Percentiles rank a stretch among this genome's conserved stretches.
Evolutionary conservation across 1,140 invertebrate genomes (phyloP).

Genomic region (Sitodiplosis mosellana): DNA sequence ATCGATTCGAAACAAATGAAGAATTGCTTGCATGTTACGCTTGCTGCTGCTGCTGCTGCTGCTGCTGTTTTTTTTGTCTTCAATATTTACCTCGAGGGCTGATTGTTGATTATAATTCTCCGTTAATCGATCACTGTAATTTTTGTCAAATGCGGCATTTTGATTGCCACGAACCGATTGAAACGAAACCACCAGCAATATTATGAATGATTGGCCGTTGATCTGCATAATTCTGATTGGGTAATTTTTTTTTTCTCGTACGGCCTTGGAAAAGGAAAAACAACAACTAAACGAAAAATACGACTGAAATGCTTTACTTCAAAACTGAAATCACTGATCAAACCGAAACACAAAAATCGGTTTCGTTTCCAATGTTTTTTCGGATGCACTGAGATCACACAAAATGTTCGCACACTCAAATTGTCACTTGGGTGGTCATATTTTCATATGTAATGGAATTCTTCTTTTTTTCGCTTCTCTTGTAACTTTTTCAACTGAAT

Average conservation of each 20-base stretch:
- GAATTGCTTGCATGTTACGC: too few species aligned
- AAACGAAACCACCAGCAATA: neutral
- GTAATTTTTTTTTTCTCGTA: neutral
- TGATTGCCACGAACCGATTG: neutral
- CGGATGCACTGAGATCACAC: neutral
- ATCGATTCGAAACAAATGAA: too few species aligned
- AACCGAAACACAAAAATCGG: neutral
- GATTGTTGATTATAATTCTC: neutral
- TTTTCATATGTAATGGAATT: neutral
- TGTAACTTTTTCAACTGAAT: too few species aligned
- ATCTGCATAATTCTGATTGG: neutral
- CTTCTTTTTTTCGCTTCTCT: too few species aligned
- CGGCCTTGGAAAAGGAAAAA: neutral
- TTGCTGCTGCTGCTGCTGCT: too few species aligned
- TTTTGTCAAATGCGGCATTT: neutral
- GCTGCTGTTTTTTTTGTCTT: too few species aligned
- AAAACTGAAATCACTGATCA: neutral
- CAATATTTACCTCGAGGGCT: too few species aligned
- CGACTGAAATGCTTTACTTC: neutral
- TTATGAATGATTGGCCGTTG: neutral
- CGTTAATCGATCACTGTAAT: neutral
- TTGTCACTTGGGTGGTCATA: neutral
- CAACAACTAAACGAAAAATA: neutral
- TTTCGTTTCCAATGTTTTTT: neutral
- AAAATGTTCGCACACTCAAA: neutral